phyloP scores from a whole-genome alignment of 2,113 vertebrate species.

The Alligator mississippiensis region DNA sequence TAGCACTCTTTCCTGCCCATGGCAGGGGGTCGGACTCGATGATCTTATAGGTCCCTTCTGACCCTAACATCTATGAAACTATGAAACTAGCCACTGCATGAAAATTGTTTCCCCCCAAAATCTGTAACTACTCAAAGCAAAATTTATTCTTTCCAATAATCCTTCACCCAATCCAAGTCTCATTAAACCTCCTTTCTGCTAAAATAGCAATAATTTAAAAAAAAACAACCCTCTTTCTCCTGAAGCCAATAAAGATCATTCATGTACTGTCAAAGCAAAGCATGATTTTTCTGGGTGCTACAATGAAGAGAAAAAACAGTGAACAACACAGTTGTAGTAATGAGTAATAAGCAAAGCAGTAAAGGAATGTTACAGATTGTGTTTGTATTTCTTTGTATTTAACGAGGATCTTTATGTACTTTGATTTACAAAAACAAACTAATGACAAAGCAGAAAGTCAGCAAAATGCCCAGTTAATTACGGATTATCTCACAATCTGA shows the following conservation, averaged over 20 bases:
- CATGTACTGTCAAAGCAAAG: not conserved
- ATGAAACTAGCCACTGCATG: not conserved
- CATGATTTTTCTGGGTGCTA: not conserved
- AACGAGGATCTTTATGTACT: not conserved
- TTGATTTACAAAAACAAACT: not conserved
- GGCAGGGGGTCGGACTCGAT: no score
- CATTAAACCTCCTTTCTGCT: not conserved
- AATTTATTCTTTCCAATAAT: not conserved
- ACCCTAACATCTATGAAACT: not conserved
- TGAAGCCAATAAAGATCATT: not conserved
- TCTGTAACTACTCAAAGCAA: not conserved
- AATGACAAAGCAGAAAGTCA: not conserved
- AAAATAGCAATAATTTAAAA: fast-evolving
- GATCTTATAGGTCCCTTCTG: no score
- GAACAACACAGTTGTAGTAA: not conserved
- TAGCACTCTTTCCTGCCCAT: no score
- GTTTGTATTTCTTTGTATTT: slow-evolving; percentile 2
- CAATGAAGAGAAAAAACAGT: not conserved
- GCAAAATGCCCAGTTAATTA: slow-evolving; percentile 15
- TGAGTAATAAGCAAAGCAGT: not conserved
- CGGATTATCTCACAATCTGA: not conserved
- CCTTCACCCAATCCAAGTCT: not conserved
- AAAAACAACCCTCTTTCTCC: not conserved
- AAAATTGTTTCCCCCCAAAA: not conserved
- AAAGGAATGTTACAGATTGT: not conserved